A percentile compares a stretch with the other conserved stretches of the same genome.
These are phyloP conservation scores for Zosterops pallidus DNA, from an alignment of 2,113 vertebrate species.

Conservation along the genomic window DNA sequence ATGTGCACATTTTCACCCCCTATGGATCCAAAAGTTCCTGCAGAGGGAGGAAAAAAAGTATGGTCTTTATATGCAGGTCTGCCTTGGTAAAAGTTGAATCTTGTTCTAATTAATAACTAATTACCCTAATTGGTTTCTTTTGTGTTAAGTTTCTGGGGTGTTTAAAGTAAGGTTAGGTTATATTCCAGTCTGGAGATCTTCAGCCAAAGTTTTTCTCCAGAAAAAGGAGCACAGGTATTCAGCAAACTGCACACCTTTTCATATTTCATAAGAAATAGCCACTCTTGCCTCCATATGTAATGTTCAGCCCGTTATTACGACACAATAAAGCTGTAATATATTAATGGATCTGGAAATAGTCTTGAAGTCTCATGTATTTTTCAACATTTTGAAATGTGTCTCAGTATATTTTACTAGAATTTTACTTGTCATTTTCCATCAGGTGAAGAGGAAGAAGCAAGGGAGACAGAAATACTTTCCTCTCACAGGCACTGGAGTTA, in stretches of 20 bases:
- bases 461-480: background rate
- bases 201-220: background rate
- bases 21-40: background rate
- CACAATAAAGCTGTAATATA: background rate
- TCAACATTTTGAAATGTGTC: conserved; percentile 25
- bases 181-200: background rate
- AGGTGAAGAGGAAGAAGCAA: background rate
- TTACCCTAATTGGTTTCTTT: background rate
- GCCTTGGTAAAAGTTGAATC: background rate
- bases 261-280: background rate
- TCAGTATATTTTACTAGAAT: conserved; percentile 10
- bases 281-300: background rate
- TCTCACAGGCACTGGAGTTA: background rate
- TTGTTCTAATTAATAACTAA: background rate
- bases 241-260: background rate
- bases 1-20: background rate
- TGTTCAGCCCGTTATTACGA: background rate
- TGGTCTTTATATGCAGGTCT: background rate
- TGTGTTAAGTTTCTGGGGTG: background rate
- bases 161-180: background rate
- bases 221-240: background rate
- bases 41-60: background rate
- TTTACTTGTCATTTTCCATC: conserved; percentile 9
- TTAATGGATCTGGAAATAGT: conserved; percentile 41
- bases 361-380: conserved; percentile 40